A percentile compares a stretch with the other conserved stretches of the same genome.
Evolutionary conservation across 35 echinoderm and acorn worm genomes (phyloP).

Genomic region (Heliocidaris erythrogramma): DNA sequence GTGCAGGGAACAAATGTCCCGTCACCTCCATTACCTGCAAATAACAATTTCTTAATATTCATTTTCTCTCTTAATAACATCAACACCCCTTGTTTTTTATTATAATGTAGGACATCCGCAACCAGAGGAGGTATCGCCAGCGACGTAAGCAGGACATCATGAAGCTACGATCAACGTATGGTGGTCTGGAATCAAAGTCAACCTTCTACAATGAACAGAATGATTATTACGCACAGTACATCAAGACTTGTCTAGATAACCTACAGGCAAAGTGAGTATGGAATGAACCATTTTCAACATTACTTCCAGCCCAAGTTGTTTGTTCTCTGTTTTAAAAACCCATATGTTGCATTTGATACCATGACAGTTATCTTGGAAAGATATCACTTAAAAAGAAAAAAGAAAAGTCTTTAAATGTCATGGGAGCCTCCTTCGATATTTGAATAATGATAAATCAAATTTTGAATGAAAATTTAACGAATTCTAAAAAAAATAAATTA

Average conservation of each 20-base stretch:
- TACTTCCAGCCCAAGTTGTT: neutral
- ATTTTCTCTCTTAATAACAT: neutral
- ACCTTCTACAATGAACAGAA: constrained; percentile 88
- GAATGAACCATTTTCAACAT: neutral
- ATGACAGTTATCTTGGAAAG: neutral
- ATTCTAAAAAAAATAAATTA: too few relatives aligned
- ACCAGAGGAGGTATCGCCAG: constrained; percentile 87
- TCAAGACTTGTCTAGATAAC: constrained; percentile 92
- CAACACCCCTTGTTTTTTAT: neutral
- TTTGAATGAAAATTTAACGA: too few relatives aligned
- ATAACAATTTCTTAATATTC: too few relatives aligned
- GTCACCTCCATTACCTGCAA: too few relatives aligned
- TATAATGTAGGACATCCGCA: constrained; percentile 74
- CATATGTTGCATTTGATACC: neutral
- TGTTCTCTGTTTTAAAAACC: neutral
- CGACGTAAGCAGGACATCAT: constrained; percentile 81
- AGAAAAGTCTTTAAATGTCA: neutral
- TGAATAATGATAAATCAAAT: too few relatives aligned
- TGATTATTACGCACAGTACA: constrained; percentile 94
- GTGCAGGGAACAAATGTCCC: too few relatives aligned
- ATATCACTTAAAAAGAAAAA: neutral
- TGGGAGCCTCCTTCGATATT: neutral
- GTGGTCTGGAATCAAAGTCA: constrained; percentile 81
- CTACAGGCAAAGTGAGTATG: constrained; percentile 83
- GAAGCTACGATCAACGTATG: constrained; percentile 75